phyloP scores from a whole-genome alignment of 92 coral and sea anemone genomes.

The Epizoanthus fatuus region DNA sequence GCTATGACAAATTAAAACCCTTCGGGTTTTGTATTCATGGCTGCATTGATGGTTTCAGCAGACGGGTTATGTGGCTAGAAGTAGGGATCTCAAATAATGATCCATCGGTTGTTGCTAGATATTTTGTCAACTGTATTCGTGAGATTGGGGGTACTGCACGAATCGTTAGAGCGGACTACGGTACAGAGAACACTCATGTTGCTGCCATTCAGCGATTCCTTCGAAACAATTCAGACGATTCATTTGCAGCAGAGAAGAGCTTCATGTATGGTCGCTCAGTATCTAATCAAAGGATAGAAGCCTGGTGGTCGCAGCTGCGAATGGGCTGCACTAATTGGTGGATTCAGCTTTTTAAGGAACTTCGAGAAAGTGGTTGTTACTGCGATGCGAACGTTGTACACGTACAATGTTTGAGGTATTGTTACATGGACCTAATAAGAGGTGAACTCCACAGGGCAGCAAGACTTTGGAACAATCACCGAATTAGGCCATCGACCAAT shows the following conservation, averaged over 20 bases:
- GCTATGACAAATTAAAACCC: too few species aligned
- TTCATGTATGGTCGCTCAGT: slow-evolving; percentile 56
- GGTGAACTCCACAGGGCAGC: slow-evolving; percentile 61
- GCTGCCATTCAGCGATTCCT: too few species aligned
- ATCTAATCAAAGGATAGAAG: background rate
- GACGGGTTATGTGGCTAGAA: too few species aligned
- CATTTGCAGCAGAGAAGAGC: slow-evolving; percentile 21
- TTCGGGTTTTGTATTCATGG: background rate
- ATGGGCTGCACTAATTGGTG: slow-evolving; percentile 48
- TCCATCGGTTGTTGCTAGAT: too few species aligned
- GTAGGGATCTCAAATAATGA: too few species aligned
- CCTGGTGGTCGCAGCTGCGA: too few species aligned
- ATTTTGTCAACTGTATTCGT: too few species aligned
- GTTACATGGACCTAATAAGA: slow-evolving; percentile 67
- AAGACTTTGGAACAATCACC: slow-evolving; percentile 75
- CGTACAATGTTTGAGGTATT: slow-evolving; percentile 66
- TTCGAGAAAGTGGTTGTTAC: slow-evolving; percentile 67
- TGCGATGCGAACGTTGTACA: slow-evolving; percentile 62
- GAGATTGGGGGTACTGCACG: too few species aligned
- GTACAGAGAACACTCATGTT: too few species aligned
- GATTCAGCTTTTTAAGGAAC: slow-evolving; percentile 50
- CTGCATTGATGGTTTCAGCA: too few species aligned
- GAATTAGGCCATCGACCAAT: slow-evolving; percentile 65
- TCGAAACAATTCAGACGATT: too few species aligned
- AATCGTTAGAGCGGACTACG: too few species aligned